These are phyloP conservation scores for Brenthis daphne DNA, from an alignment of 2,888 invertebrate genomes.

Conservation along the genomic window DNA sequence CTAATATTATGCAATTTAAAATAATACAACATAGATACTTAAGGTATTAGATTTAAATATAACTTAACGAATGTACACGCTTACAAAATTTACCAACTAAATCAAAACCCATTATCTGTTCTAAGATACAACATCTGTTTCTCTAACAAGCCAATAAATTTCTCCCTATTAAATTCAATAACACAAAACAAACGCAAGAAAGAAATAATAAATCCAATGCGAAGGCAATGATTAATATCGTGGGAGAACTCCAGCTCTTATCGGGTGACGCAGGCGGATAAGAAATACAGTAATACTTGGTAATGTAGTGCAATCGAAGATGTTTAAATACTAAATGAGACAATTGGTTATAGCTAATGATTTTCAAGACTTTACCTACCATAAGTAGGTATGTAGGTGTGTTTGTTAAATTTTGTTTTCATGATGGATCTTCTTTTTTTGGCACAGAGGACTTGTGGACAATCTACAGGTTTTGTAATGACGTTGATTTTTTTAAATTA, in stretches of 20 bases:
- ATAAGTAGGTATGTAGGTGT: too few relatives aligned
- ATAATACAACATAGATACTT: too few relatives aligned
- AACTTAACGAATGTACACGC: too few relatives aligned
- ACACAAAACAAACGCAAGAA: conserved; percentile 45
- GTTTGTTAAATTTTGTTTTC: too few relatives aligned
- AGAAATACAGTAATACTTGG: conserved; percentile 50
- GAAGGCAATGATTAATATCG: conserved; percentile 66
- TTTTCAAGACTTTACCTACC: too few relatives aligned
- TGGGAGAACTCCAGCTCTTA: conserved; percentile 53
- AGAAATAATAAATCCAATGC: conserved; percentile 59
- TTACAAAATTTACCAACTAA: neutral
- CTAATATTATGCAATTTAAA: too few relatives aligned
- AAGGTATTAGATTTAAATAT: too few relatives aligned
- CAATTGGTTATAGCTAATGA: neutral
- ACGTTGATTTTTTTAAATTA: too few relatives aligned
- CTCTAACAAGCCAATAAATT: conserved; percentile 12
- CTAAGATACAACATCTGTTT: neutral
- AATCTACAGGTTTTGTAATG: too few relatives aligned
- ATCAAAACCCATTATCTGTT: neutral
- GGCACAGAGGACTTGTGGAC: too few relatives aligned
- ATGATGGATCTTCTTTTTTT: too few relatives aligned
- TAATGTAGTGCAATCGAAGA: conserved; percentile 52
- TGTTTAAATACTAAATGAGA: conserved; percentile 44
- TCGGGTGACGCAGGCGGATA: conserved; percentile 51
- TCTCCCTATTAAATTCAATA: conserved; percentile 55